Conservation (phyloP, 2,797 vertebrate genomes). For the Neoniphon sammara region DNA sequence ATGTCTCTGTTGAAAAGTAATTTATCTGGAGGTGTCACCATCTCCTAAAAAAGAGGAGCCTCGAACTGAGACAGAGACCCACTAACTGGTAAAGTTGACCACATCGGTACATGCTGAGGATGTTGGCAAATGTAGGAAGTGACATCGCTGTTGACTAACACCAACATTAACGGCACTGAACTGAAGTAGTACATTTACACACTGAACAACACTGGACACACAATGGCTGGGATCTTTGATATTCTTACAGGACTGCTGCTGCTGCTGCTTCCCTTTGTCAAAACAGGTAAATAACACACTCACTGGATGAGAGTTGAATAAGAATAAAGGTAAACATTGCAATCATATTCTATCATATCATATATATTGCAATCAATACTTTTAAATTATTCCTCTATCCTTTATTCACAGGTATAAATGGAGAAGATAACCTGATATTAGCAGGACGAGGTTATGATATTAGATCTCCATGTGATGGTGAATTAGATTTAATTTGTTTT, state of each 20-base stretch:
- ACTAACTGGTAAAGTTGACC: not conserved
- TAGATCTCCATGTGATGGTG: slow-evolving; percentile 16
- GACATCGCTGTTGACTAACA: slow-evolving; percentile 14
- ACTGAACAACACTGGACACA: not conserved
- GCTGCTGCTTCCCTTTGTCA: slow-evolving; percentile 39
- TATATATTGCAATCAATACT: too few relatives aligned
- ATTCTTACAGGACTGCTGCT: not conserved
- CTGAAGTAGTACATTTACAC: not conserved
- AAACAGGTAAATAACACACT: slow-evolving; percentile 32
- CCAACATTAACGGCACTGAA: not conserved
- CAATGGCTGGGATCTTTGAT: slow-evolving; percentile 29
- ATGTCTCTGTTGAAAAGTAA: too few relatives aligned
- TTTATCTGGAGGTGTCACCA: too few relatives aligned
- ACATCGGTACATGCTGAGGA: not conserved
- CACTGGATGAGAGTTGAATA: not conserved
- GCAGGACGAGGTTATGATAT: not conserved
- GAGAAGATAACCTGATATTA: slow-evolving; percentile 8
- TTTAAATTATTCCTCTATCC: not conserved
- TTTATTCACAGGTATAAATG: slow-evolving; percentile 25
- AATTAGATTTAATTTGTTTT: slow-evolving; percentile 40
- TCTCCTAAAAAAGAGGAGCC: too few relatives aligned
- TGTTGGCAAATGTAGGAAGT: slow-evolving; percentile 56
- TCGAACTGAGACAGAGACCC: not conserved
- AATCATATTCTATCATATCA: too few relatives aligned
- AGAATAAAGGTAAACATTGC: too few relatives aligned